A percentile compares a stretch with the other conserved stretches of the same genome.
Evolutionary conservation across 2,888 invertebrate species (phyloP).

Genomic region (Leistus spinibarbis): DNA sequence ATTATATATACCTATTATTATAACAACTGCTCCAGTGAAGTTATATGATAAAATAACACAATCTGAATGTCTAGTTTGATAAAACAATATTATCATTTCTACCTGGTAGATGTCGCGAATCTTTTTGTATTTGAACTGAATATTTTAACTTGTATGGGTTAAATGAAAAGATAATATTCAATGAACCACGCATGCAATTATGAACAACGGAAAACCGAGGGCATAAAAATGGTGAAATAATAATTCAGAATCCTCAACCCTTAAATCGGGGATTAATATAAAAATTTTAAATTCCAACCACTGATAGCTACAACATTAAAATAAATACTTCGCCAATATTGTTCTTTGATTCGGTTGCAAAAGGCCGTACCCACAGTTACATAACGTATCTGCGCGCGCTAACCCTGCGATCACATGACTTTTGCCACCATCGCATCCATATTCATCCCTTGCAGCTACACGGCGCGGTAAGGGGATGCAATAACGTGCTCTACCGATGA

Average conservation of each 20-base stretch:
- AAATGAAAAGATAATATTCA: not conserved
- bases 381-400: not conserved
- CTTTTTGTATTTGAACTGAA: not conserved
- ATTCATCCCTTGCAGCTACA: constrained; percentile 4
- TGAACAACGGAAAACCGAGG: too few relatives aligned
- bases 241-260: too few relatives aligned
- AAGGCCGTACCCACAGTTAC: not conserved
- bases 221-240: too few relatives aligned
- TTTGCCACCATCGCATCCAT: not conserved
- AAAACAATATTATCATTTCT: not conserved
- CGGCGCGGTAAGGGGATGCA: not conserved
- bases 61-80: not conserved
- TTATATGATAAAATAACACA: not conserved
- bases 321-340: not conserved
- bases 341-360: not conserved
- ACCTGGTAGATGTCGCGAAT: not conserved
- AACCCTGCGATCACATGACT: not conserved
- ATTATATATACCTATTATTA: not conserved
- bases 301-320: too few relatives aligned
- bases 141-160: not conserved
- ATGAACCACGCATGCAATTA: not conserved
- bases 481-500: constrained; percentile 8
- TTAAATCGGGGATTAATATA: too few relatives aligned
- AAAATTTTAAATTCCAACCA: too few relatives aligned
- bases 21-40: not conserved